A percentile compares a stretch with the other conserved stretches of the same genome.
Conservation (phyloP, 2,113 vertebrate species). For the Gallinago media region DNA sequence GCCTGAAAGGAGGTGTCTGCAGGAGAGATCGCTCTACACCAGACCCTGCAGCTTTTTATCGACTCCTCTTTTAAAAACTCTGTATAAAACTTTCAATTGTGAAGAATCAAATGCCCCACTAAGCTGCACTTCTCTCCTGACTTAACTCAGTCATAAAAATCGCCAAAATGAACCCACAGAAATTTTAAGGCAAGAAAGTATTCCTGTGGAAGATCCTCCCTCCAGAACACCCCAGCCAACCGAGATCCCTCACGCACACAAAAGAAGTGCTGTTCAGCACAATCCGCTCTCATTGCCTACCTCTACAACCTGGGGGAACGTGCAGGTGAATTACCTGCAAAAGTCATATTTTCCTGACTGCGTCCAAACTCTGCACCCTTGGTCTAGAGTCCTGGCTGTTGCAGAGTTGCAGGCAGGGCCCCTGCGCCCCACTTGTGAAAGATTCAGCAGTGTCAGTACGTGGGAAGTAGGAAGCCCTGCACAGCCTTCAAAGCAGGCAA, state of each 20-base stretch:
- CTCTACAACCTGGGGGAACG: too few species aligned
- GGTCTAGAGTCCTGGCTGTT: neutral
- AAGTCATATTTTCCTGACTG: neutral
- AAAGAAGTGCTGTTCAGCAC: neutral
- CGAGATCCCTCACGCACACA: neutral
- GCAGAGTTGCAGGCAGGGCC: neutral
- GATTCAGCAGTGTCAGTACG: fast-evolving
- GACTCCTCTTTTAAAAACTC: neutral
- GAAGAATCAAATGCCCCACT: neutral
- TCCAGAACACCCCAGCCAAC: fast-evolving
- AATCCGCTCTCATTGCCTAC: neutral
- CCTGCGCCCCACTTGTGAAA: fast-evolving
- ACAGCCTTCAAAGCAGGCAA: neutral
- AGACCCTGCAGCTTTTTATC: neutral
- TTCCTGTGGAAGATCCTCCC: neutral
- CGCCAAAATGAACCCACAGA: neutral
- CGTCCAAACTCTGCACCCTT: neutral
- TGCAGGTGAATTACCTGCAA: neutral
- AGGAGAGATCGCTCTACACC: neutral
- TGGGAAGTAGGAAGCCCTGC: neutral
- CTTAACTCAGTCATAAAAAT: neutral
- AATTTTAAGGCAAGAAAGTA: neutral
- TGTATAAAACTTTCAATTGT: neutral
- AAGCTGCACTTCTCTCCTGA: neutral
- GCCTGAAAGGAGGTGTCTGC: neutral